Conservation (phyloP, 2,888 invertebrate species). For the Cancer borealis region DNA sequence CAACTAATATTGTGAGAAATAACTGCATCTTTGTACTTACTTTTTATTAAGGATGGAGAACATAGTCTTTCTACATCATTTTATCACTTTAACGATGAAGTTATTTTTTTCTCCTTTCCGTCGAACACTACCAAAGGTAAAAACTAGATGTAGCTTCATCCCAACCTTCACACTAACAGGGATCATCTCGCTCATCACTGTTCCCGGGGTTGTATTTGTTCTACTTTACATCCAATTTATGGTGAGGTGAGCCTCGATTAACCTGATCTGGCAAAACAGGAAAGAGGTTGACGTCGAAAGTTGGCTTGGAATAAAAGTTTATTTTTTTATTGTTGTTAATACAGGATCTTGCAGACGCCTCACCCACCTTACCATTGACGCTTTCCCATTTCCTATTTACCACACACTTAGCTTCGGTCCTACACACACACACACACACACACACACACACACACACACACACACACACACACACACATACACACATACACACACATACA, state of each 20-base stretch:
- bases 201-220: not conserved
- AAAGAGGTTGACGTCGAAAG: not conserved
- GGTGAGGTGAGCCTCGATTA: not conserved
- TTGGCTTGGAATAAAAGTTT: not conserved
- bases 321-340: not conserved
- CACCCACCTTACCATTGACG: not conserved
- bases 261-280: not conserved
- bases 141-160: too few species aligned
- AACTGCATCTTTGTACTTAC: too few species aligned
- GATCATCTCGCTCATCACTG: too few species aligned
- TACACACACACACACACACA: not conserved
- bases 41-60: too few species aligned
- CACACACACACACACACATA: not conserved
- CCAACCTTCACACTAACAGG: too few species aligned
- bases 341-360: not conserved
- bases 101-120: too few species aligned
- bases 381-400: not conserved
- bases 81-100: too few species aligned
- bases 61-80: too few species aligned
- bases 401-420: not conserved
- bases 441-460: not conserved
- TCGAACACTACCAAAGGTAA: too few species aligned
- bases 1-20: too few species aligned
- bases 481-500: not conserved
- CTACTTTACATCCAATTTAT: not conserved